Evolutionary conservation across 2,888 invertebrate species (phyloP), one percentile per base, ranked within the genome.

Genomic region (Scotopteryx bipunctaria): DNA sequence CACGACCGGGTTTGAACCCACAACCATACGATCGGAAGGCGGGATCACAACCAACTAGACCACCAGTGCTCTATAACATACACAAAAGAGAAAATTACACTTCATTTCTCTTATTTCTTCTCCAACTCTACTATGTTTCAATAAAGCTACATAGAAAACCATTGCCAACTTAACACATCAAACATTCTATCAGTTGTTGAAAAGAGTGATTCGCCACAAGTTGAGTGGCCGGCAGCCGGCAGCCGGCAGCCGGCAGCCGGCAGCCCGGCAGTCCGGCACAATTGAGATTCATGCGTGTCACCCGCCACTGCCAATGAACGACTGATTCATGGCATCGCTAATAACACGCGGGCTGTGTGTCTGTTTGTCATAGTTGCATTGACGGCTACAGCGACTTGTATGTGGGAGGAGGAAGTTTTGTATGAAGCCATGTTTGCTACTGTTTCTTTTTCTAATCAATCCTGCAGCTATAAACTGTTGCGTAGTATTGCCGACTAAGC

Each of bases 241-340:
- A n/a, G n/a, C n/a, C n/a, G n/a, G n/a, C n/a, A n/a, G n/a, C n/a
- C n/a, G n/a, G n/a, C n/a, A n/a, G n/a, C n/a, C n/a, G n/a, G n/a
- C n/a, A n/a, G n/a, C n/a, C n/a, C n/a, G n/a, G n/a, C n/a, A n/a
- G n/a, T n/a, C n/a, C n/a, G n/a, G 41, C 47, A 51, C 69, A 79
- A 81, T 81, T 80, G 81, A 79, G 79, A 78, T 77, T 79, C 78
- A 80, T 80, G 70, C 56, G 46, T 58, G 69, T 73, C 71, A 70
- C 51, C 52, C 57, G 61, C 63, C 55, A 63, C 51, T 40, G 47
- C 53, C 58, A 55, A 59, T 59, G 52, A 59, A 42, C 43, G 56
- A 29, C 47, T 79, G 78, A 78, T 78, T 77, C 76, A 79, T 71
- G 69, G 58, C 61, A 43, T 52, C 56, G 57, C 67, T 69, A 73